Conservation (phyloP, 2,797 vertebrate genomes). For the Acropternis orthonyx region DNA sequence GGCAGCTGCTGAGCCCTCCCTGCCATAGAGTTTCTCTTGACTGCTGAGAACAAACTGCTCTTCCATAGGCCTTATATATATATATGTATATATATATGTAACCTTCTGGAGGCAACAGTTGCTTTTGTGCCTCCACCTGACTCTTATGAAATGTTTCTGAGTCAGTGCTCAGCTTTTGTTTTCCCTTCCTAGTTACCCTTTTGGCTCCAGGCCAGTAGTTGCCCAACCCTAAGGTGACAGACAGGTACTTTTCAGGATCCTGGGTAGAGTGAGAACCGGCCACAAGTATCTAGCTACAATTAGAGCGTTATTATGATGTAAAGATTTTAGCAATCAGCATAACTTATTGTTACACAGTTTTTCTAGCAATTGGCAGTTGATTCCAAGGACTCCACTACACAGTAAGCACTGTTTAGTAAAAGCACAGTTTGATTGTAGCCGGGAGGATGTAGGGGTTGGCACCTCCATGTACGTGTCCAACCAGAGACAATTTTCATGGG, state of each 20-base stretch:
- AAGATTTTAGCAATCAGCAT: neutral
- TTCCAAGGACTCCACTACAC: neutral
- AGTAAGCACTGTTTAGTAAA: neutral
- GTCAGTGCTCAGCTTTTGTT: neutral
- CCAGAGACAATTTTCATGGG: neutral
- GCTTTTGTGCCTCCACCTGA: neutral
- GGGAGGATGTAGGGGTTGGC: neutral
- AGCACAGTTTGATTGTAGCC: neutral
- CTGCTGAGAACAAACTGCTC: neutral
- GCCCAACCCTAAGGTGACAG: neutral
- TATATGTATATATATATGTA: neutral
- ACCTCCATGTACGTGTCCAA: neutral
- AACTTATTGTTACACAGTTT: neutral
- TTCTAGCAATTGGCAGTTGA: neutral
- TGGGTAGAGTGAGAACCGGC: neutral
- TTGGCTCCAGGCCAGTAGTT: neutral
- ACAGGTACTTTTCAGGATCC: neutral
- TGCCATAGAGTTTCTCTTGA: neutral
- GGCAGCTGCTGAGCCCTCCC: neutral
- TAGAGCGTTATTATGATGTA: neutral
- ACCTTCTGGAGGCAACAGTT: neutral
- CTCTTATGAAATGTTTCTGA: neutral
- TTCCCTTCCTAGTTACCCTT: neutral
- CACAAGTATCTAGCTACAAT: neutral
- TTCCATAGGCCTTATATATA: neutral